Evolutionary conservation across 92 coral and sea anemone species (phyloP), one percentile per base, ranked within the genome.

Genomic region (Porites evermanni): DNA sequence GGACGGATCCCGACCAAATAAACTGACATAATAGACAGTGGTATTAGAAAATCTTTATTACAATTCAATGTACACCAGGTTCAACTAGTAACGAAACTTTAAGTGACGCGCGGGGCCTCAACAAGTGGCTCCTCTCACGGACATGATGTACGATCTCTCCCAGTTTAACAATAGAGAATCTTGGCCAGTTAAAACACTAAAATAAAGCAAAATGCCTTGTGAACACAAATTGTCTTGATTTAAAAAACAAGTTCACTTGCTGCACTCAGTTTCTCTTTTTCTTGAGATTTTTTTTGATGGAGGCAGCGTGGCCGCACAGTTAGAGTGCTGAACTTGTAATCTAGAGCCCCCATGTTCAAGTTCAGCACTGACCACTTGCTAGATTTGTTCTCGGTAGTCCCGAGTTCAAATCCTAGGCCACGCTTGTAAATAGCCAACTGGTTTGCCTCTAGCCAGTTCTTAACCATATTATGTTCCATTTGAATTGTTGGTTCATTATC

Each of bases 31-130:
- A 23, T 29, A 19, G 12, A 67, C 13, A 4, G 72, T 67, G 24
- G 11, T 38, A 67, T 67, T 26, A 67, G 72, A 67, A 67, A 67
- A 14, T 13, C 72, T 67, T 78, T 78, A 78, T 29, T 78, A 64
- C 72, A 64, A 12, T 13, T 19, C 26, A 78, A 65, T 65, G 38
- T 78, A 78, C 82, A 78, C 60, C 59, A 64, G 47, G 58, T 47
- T 78, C 8, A 78, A 58, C 61, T 50, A 78, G 52, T 75, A 18
- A 4, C 18, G 21, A 19, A 23, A 44, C 13, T 14, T 10, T 13
- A 60, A 38, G 47, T 38, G 47, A 38, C 47, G 1, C 0, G 47
- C 47, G 47, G 47, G 47, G 47, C 47, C 47, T 38, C 47, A 38
- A 38, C 47, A 38, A 38, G 47, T 38, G 47, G 47, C 47, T 38